These are phyloP conservation scores for Epirrhoe alternata DNA, from an alignment of 2,888 invertebrate genomes.

Conservation along the genomic window DNA sequence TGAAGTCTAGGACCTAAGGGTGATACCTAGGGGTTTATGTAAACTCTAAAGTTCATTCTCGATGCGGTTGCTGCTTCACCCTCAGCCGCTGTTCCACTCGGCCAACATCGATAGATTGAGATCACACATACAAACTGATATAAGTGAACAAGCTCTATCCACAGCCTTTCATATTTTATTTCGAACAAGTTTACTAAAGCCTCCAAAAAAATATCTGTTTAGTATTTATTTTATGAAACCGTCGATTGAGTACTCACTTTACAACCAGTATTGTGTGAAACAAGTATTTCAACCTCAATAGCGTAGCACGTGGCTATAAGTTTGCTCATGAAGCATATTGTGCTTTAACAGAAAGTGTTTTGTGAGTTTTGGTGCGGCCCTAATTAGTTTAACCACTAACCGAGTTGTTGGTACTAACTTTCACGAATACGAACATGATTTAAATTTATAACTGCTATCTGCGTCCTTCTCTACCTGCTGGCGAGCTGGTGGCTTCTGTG, in stretches of 20 bases:
- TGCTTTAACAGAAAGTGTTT: conserved; percentile 19
- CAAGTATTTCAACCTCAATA: neutral
- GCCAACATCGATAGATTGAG: too few species aligned
- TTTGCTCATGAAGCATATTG: conserved; percentile 18
- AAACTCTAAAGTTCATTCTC: too few species aligned
- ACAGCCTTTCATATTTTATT: too few species aligned
- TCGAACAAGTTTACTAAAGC: too few species aligned
- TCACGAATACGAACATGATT: conserved; percentile 17
- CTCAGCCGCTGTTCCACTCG: too few species aligned
- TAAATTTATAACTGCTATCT: conserved; percentile 24
- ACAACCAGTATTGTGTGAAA: neutral
- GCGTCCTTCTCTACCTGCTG: conserved; percentile 2
- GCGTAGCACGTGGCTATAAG: neutral
- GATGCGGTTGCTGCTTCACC: too few species aligned
- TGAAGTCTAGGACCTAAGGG: too few species aligned
- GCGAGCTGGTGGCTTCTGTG: neutral
- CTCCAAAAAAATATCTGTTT: too few species aligned
- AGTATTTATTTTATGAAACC: too few species aligned
- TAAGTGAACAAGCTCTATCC: too few species aligned
- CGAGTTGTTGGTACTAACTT: conserved; percentile 38
- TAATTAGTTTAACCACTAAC: conserved; percentile 43
- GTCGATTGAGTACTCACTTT: neutral
- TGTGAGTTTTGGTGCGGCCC: conserved; percentile 30
- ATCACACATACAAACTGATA: too few species aligned
- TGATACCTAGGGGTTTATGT: too few species aligned